Conservation (phyloP, 1,140 invertebrate genomes). For the Zaprionus ghesquierei region DNA sequence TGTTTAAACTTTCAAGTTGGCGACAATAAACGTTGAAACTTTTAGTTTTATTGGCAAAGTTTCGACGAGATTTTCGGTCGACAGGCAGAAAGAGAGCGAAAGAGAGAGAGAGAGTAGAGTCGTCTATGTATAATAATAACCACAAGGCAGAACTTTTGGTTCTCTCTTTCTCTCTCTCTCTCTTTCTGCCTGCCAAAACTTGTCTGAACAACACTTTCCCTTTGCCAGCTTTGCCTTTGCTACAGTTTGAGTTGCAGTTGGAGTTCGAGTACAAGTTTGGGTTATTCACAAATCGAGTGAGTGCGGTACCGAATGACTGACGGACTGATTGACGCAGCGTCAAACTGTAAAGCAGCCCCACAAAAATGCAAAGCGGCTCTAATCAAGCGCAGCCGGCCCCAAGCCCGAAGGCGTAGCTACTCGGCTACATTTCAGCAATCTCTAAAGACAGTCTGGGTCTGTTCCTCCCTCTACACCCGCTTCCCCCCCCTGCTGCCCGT, state of each 20-base stretch:
- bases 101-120: conserved; percentile 5
- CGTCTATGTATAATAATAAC: conserved; percentile 78
- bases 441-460: not conserved
- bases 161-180: not conserved
- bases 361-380: conserved; percentile 47
- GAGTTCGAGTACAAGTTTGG: conserved; percentile 21
- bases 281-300: conserved; percentile 46
- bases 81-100: conserved; percentile 42
- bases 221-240: conserved; percentile 12
- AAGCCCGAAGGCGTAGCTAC: not conserved
- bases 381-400: conserved; percentile 40
- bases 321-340: conserved; percentile 22
- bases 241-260: not conserved
- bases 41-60: conserved; percentile 80
- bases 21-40: conserved; percentile 80
- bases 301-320: conserved; percentile 20
- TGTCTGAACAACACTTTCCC: conserved; percentile 55
- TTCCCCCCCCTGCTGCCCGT: not conserved
- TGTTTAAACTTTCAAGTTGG: conserved; percentile 81
- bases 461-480: not conserved
- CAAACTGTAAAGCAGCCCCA: conserved; percentile 37
- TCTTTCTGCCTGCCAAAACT: conserved; percentile 12
- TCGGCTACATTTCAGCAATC: not conserved
- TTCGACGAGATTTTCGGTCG: conserved; percentile 74
- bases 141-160: conserved; percentile 56